Conservation (phyloP, 2,113 vertebrate species). For the Apus apus region DNA sequence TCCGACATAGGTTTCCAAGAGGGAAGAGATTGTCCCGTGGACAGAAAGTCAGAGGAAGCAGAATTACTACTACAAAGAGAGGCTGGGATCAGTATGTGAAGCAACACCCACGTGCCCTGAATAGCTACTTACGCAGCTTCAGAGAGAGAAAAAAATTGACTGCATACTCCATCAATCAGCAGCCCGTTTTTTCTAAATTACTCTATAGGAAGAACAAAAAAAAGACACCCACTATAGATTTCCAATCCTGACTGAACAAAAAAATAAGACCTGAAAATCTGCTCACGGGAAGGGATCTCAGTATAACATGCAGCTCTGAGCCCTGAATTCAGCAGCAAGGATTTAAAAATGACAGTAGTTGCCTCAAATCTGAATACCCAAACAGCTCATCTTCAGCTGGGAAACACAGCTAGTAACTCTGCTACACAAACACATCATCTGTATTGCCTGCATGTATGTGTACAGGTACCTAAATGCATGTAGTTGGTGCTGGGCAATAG, state of each 20-base stretch:
- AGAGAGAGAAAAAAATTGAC: neutral
- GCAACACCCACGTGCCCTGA: neutral
- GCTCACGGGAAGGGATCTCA: neutral
- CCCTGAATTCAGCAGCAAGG: fast-evolving
- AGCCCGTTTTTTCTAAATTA: neutral
- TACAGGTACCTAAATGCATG: fast-evolving
- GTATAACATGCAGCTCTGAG: neutral
- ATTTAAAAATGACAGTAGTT: neutral
- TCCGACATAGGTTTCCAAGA: neutral
- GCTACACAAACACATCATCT: neutral
- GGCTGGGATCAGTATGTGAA: neutral
- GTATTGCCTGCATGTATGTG: fast-evolving
- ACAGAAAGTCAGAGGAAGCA: neutral
- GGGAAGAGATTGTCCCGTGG: neutral
- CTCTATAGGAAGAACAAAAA: neutral
- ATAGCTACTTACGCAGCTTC: neutral
- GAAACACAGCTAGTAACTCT: neutral
- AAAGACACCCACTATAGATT: fast-evolving
- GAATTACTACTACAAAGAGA: neutral
- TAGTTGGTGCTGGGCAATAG: fast-evolving
- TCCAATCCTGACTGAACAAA: neutral
- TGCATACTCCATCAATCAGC: neutral
- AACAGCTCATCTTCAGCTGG: neutral
- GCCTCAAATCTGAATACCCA: neutral
- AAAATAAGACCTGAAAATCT: neutral